These are phyloP conservation scores for Solea solea DNA, from an alignment of 2,113 vertebrate genomes.

Conservation along the genomic window DNA sequence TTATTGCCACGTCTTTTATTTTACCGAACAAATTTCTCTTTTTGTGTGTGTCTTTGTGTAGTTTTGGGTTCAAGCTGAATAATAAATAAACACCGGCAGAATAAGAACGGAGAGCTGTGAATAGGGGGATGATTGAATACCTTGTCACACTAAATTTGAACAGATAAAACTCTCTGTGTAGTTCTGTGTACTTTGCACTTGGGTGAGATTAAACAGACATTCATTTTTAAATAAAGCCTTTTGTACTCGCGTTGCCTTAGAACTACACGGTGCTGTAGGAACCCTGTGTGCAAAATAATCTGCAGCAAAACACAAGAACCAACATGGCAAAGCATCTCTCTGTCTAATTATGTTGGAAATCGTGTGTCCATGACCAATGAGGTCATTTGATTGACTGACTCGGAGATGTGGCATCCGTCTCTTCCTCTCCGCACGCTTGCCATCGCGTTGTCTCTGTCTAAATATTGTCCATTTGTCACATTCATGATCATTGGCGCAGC, in stretches of 20 bases:
- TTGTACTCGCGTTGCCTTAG: no score
- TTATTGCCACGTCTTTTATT: no score
- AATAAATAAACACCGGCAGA: not conserved
- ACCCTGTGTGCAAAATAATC: no score
- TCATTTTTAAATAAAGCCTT: no score
- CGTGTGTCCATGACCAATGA: constrained; percentile 6
- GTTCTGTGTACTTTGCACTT: not conserved
- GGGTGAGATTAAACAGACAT: no score
- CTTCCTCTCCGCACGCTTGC: not conserved
- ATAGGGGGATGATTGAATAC: not conserved
- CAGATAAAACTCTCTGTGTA: constrained; percentile 1
- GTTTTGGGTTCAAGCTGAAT: not conserved
- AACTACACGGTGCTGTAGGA: no score
- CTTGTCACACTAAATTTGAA: not conserved
- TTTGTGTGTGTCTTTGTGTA: not conserved
- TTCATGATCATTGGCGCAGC: not conserved
- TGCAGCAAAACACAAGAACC: not conserved
- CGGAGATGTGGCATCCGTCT: not conserved
- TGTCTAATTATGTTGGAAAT: constrained; percentile 8
- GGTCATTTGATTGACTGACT: constrained; percentile 8
- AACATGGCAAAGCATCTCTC: not conserved
- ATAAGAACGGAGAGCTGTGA: constrained; percentile 3
- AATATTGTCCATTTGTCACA: constrained; percentile 1
- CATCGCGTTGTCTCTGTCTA: not conserved
- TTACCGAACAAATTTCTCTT: no score